These are phyloP conservation scores for Ctenosaura bakeri DNA, from an alignment of 2,797 vertebrate genomes.

Conservation along the genomic window DNA sequence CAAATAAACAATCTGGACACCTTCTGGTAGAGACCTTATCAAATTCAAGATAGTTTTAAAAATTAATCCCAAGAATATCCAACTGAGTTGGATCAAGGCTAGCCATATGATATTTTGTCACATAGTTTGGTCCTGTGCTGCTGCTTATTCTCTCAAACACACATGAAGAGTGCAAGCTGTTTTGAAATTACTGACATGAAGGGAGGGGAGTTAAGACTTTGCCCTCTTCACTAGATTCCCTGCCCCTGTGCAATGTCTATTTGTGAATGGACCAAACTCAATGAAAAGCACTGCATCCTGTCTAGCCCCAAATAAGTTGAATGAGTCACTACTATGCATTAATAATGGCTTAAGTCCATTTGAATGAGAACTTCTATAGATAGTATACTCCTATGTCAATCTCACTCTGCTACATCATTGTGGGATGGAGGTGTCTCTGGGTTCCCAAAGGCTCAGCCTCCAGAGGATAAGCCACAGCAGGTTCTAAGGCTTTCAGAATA, in stretches of 20 bases:
- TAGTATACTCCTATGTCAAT: not conserved
- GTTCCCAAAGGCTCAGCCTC: not conserved
- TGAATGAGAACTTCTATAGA: not conserved
- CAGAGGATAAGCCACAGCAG: not conserved
- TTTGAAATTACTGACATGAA: not conserved
- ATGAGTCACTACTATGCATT: not conserved
- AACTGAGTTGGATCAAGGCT: not conserved
- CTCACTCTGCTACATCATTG: not conserved
- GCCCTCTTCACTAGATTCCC: not conserved
- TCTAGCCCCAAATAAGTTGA: not conserved
- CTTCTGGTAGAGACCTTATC: not conserved
- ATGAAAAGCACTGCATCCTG: not conserved
- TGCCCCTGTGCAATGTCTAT: not conserved
- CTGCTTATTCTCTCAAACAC: not conserved
- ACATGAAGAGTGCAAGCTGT: not conserved
- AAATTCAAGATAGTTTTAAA: not conserved
- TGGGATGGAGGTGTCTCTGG: not conserved
- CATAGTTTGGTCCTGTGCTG: not conserved
- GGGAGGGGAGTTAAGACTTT: not conserved
- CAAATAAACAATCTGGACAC: too few relatives aligned
- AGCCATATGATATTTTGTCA: not conserved
- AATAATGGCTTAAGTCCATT: not conserved
- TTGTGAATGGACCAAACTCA: not conserved
- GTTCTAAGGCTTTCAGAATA: not conserved
- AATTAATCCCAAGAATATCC: not conserved